Base-by-base conservation (phyloP, 2,113 vertebrate genomes). In the Chloebia gouldiae region DNA sequence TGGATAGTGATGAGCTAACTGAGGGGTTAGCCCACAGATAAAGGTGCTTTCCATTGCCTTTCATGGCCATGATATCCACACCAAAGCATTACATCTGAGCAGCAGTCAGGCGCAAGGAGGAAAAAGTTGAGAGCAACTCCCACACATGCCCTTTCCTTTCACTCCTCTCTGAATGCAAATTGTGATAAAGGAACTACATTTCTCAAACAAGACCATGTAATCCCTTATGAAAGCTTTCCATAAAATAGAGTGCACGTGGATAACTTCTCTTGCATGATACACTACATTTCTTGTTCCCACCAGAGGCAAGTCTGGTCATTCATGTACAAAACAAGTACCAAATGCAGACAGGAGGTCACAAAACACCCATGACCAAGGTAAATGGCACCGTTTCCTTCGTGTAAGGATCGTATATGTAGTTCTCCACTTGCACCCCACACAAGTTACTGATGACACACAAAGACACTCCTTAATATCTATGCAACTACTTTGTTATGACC, bases 261-360 rank as follows among this genome's bases (percentile, higher is more conserved):
- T 65, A 61, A 77, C 11, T 33, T 61, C 11, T 27, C 23, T 30
- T 65, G 11, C 13, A 21, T 0, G 1, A 10, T 5, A 28, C 28
- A 72, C 53, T 42, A 54, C 7, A 9, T 11, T 30, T 6, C 2
- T 4, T 0, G 0, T 31, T 84, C 57, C 23, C 54, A 57, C 18
- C 27, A 49, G 50, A 54, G 16, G 15, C 23, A 86, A 61, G 11
- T 30, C 3, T 4, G 27, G 13, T 39, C 51, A 27, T 23, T 56
- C 37, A 45, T 14, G 53, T 81, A 53, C 28, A 56, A 76, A 88
- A 40, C 9, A 75, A 71, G 8, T 37, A 59, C 44, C 1, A 1
- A 44, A 60, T 5, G 13, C 13, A 82, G 25, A 28, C 40, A 35
- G 44, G 17, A 85, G 54, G 20, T 72, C 61, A 61, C 40, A 51